Conservation (phyloP, 2,888 invertebrate species). For the Chrysotoxum bicinctum region DNA sequence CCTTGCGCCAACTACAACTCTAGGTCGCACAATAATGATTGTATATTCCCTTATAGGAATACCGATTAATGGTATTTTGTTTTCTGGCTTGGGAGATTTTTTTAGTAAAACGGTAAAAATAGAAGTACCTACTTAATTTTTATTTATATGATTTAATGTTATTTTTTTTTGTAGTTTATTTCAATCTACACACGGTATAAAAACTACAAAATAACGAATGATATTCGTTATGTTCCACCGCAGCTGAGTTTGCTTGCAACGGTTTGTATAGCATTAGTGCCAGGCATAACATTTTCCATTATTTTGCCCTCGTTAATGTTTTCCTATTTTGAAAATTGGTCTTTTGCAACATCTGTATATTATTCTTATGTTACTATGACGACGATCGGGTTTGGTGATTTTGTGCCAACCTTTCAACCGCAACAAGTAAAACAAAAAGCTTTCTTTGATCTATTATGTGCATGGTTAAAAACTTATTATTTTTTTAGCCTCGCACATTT, state of each 20-base stretch:
- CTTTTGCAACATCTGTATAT: constrained; percentile 91
- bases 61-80: constrained; percentile 84
- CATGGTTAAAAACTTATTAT: not conserved
- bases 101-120: constrained; percentile 89
- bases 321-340: constrained; percentile 92
- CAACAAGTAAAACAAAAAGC: constrained; percentile 76
- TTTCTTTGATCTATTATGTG: not conserved
- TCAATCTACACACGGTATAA: constrained; percentile 92
- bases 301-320: constrained; percentile 93
- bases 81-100: constrained; percentile 92
- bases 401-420: constrained; percentile 86
- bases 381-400: constrained; percentile 96
- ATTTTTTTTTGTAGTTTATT: constrained; percentile 85
- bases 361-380: constrained; percentile 93
- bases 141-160: not conserved
- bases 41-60: constrained; percentile 91
- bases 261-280: constrained; percentile 92
- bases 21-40: constrained; percentile 92
- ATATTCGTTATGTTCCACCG: constrained; percentile 85
- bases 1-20: constrained; percentile 90
- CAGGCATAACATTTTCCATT: constrained; percentile 93
- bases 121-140: not conserved
- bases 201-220: constrained; percentile 84
- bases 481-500: constrained; percentile 79
- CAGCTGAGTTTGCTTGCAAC: constrained; percentile 89